Evolutionary conservation across 1,140 invertebrate genomes (phyloP), one percentile per base, ranked within the genome.

Genomic region (Nephotettix cincticeps): DNA sequence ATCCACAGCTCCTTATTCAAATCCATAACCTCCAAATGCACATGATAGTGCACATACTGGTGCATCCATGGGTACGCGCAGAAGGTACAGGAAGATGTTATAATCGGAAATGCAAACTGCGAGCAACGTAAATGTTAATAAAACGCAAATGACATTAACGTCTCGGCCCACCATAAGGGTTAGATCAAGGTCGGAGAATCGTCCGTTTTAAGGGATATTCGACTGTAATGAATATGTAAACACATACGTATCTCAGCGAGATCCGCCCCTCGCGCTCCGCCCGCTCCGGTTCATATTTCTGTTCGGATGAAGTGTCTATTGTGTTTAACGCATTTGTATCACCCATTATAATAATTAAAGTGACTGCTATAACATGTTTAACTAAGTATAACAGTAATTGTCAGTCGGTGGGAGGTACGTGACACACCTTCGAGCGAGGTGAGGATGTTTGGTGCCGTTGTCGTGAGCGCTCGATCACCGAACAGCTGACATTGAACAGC

Each of bases 211-310:
- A 17, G 47, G 47, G 19, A 51, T 51, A 51, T n/a, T 51, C 47
- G 47, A 51, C 47, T 21, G 47, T 51, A 51, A 51, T 51, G 47
- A 51, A 51, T 51, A 51, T 51, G 47, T 51, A 51, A 51, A 51
- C 47, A 51, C 14, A 51, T 51, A 6, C 14, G 47, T 51, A 51
- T 4, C 47, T 21, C 3, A n/a, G 47, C n/a, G 47, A 51, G 47
- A 51, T 51, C 47, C 47, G 47, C 47, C 47, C 47, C 6, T 6
- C 47, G 19, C 4, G n/a, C 47, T n/a, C 47, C 47, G 47, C 47
- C 47, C 21, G 47, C 47, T 51, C 47, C 19, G 47, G 21, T 3
- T 51, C 47, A n/a, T 51, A 51, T 51, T 4, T n/a, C 47, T 51
- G 47, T 51, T 51, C 6, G 47, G 19, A 51, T 51, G 47, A 51